Percentiles rank a stretch among this genome's conserved stretches.
Evolutionary conservation across 2,888 invertebrate genomes (phyloP).

Genomic region (Serrognathus titanus): DNA sequence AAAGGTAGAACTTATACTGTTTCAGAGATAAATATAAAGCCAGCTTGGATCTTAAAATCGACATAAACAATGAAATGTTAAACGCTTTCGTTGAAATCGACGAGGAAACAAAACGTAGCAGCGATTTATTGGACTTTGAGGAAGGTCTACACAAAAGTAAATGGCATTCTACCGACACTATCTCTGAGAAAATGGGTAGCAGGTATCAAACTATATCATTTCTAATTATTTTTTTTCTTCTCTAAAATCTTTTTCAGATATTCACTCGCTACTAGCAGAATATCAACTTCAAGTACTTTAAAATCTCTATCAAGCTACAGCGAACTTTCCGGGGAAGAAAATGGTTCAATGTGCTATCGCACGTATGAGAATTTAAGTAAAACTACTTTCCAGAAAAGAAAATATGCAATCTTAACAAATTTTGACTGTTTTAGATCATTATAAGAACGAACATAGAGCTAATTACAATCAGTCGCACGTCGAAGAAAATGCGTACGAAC

Average conservation of each 20-base stretch:
- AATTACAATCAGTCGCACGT: constrained; percentile 40
- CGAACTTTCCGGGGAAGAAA: constrained; percentile 10
- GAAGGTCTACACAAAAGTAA: constrained; percentile 28
- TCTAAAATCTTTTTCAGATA: constrained; percentile 5
- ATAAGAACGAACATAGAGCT: constrained; percentile 36
- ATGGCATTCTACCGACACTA: constrained; percentile 22
- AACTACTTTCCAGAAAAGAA: neutral
- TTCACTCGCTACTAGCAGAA: neutral
- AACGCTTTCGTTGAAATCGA: too few species aligned
- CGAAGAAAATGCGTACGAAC: constrained; percentile 41
- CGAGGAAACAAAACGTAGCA: constrained; percentile 6
- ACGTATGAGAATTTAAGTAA: constrained; percentile 23
- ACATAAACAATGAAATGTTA: too few species aligned
- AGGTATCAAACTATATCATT: neutral
- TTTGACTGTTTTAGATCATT: constrained; percentile 33
- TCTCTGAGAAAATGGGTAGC: constrained; percentile 13
- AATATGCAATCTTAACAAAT: neutral
- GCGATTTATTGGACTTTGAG: constrained; percentile 39
- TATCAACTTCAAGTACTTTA: constrained; percentile 7
- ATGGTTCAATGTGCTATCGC: constrained; percentile 1
- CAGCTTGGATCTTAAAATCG: too few species aligned
- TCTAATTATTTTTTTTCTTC: too few species aligned
- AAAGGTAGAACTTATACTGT: too few species aligned
- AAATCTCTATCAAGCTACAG: constrained; percentile 9
- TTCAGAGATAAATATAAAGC: too few species aligned